Evolutionary conservation across 2,888 invertebrate genomes (phyloP).

Genomic region (Tanypteryx hageni): DNA sequence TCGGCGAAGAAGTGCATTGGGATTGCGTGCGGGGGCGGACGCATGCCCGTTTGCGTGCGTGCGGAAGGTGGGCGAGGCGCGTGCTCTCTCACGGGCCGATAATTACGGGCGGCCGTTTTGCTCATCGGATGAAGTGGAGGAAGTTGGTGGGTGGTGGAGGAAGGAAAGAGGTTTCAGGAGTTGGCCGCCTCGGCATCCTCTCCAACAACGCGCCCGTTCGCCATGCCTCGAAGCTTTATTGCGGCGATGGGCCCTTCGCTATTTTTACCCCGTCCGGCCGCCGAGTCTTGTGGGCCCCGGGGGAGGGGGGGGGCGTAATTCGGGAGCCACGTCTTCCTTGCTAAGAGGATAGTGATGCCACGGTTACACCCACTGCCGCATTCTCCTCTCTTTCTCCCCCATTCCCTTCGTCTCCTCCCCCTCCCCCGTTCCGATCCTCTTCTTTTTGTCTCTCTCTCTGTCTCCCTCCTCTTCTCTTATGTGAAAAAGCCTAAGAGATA

Average conservation of each 20-base stretch:
- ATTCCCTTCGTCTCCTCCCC: not conserved
- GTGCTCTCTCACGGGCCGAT: no score
- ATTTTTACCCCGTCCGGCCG: conserved; percentile 24
- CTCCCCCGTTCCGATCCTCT: no score
- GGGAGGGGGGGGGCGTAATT: not conserved
- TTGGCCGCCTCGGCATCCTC: not conserved
- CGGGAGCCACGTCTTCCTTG: not conserved
- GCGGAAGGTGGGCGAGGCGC: no score
- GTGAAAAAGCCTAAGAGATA: not conserved
- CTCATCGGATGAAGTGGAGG: not conserved
- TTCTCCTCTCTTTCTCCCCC: not conserved
- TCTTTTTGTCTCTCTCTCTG: no score
- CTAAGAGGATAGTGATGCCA: not conserved
- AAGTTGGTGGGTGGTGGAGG: not conserved
- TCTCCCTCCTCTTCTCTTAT: no score
- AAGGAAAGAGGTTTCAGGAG: not conserved
- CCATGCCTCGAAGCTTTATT: not conserved
- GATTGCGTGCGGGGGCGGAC: no score
- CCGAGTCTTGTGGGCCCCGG: not conserved
- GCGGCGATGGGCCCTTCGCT: not conserved
- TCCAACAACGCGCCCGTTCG: not conserved
- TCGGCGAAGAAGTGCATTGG: no score
- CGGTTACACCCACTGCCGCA: conserved; percentile 18
- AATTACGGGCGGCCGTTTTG: no score
- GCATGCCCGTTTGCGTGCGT: no score